Conservation (phyloP, 2,888 invertebrate species). For the Pyrgus malvae region DNA sequence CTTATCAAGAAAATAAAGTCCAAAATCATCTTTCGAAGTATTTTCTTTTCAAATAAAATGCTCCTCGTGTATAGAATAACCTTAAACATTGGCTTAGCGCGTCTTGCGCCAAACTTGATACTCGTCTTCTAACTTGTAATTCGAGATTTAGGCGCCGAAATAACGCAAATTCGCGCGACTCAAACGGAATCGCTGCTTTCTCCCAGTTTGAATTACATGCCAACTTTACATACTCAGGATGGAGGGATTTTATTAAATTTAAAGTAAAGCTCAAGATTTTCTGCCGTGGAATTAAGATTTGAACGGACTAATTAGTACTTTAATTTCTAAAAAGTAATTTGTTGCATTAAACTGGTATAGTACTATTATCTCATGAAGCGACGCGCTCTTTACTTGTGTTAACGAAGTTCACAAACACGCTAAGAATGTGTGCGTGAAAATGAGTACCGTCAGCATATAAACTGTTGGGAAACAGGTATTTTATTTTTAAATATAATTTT, state of each 20-base stretch:
- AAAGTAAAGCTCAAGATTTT: constrained; percentile 17
- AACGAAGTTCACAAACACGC: too few relatives aligned
- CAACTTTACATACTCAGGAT: constrained; percentile 46
- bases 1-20: too few relatives aligned
- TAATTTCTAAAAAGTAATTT: neutral
- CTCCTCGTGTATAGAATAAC: constrained; percentile 42
- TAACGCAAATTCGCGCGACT: constrained; percentile 71
- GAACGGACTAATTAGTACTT: constrained; percentile 3
- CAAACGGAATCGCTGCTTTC: constrained; percentile 19
- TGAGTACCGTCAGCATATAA: too few relatives aligned
- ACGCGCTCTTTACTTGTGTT: too few relatives aligned
- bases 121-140: constrained; percentile 73
- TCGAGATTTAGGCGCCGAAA: constrained; percentile 71
- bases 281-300: constrained; percentile 1
- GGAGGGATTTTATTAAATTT: constrained; percentile 24
- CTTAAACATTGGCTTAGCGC: constrained; percentile 74
- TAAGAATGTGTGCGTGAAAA: too few relatives aligned
- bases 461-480: too few relatives aligned
- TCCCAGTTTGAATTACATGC: constrained; percentile 35
- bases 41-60: too few relatives aligned
- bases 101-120: constrained; percentile 66
- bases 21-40: too few relatives aligned
- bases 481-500: too few relatives aligned
- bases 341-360: neutral
- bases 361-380: neutral